These are phyloP conservation scores for Linnaemya vulpina DNA, from an alignment of 2,888 invertebrate species.

Conservation along the genomic window DNA sequence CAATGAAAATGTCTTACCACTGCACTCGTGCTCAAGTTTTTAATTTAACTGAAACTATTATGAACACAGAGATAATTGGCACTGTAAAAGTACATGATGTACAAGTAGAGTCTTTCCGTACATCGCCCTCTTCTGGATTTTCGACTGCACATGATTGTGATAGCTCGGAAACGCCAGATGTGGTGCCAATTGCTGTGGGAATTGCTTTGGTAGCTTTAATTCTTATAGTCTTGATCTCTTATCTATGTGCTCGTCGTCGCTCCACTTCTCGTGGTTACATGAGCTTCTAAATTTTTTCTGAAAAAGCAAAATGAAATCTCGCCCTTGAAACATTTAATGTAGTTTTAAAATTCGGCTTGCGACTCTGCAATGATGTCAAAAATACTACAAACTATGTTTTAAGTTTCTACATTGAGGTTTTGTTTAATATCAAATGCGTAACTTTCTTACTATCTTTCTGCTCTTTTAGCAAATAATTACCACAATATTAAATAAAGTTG, in stretches of 20 bases:
- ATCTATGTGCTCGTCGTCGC: constrained; percentile 94
- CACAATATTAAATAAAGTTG: constrained; percentile 56
- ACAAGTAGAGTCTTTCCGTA: constrained; percentile 90
- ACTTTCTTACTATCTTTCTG: constrained; percentile 7
- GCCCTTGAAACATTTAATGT: constrained; percentile 29
- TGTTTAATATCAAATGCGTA: constrained; percentile 8
- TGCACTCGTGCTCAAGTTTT: constrained; percentile 86
- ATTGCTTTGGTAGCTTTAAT: constrained; percentile 95
- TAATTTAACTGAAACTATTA: constrained; percentile 83
- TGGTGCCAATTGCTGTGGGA: constrained; percentile 98
- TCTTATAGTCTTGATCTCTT: constrained; percentile 94
- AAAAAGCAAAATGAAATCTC: constrained; percentile 15
- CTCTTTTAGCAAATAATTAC: constrained; percentile 42
- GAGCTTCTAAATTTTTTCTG: constrained; percentile 87
- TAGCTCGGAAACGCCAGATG: constrained; percentile 90
- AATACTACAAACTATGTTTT: neutral
- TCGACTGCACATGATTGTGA: constrained; percentile 89
- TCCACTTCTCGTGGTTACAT: constrained; percentile 93
- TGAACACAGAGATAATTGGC: constrained; percentile 79
- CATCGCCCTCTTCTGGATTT: constrained; percentile 84
- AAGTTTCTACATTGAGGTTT: constrained; percentile 18
- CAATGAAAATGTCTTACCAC: constrained; percentile 88
- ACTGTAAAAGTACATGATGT: constrained; percentile 85
- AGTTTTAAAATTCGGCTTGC: neutral
- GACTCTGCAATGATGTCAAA: neutral